Base-by-base conservation (phyloP, 2,113 vertebrate species). In the Leucoraja erinaceus region DNA sequence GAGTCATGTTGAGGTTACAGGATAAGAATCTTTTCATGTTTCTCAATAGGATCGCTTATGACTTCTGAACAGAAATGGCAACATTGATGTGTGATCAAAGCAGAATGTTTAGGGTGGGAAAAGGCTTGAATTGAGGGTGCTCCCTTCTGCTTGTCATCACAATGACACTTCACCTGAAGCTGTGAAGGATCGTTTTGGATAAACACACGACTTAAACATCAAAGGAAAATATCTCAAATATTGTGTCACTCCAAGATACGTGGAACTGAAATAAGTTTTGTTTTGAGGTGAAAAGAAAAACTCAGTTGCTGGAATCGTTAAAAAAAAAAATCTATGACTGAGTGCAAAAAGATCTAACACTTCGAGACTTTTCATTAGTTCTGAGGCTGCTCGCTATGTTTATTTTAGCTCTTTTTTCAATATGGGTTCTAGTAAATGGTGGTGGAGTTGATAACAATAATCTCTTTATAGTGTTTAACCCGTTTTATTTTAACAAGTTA, bases 1-100 rank as follows among this genome's bases (percentile, higher is more conserved):
- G 88, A 70, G 63, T 90, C 88, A 38, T 91, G 20, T 74, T 91
- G 68, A 91, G 63, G 66, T 47, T 91, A 72, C 47, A 72, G 90
- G 66, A 72, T 91, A 72, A 91, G 68, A 91, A 25, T 74, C 9
- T 10, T 91, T 72, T 91, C n/a, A 91, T 22, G 22, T 72, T 70
- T 54, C 68, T 74, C 33, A 72, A 68, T 91, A 68, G 90, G 33
- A 20, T 72, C n/a, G 59, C 88, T 47, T 86, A 22, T 86, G 59
- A 86, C 59, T 86, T 70, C 33, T 91, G 90, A 47, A 74, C 70
- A 38, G 90, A 91, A 74, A 91, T 7, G 68, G 33, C 68, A 72
- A 72, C 5, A 54, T 72, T 91, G 90, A 91, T 74, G 68, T 54
- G 63, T 28, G 63, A 70, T 38, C 18, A 90, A 38, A 38, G 33